phyloP scores from a whole-genome alignment of 1,140 invertebrate genomes.

The Euwallacea similis region DNA sequence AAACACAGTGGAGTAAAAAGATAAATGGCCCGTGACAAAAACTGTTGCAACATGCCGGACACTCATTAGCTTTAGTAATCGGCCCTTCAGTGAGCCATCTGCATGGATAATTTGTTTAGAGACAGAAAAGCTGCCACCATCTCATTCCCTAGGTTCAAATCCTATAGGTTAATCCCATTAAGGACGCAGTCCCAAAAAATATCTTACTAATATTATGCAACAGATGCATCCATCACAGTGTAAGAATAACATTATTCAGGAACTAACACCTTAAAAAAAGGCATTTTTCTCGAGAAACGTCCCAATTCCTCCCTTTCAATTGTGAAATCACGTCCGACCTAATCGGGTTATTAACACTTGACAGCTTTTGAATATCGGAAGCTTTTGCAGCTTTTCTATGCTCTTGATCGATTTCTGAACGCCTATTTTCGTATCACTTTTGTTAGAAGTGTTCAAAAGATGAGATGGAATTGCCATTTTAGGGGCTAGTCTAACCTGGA shows the following conservation, averaged over 20 bases:
- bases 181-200: not conserved
- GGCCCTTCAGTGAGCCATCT: conserved; percentile 7
- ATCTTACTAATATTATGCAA: conserved; percentile 24
- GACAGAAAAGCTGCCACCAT: not conserved
- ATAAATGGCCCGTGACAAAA: conserved; percentile 16
- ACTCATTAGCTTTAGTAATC: conserved; percentile 20
- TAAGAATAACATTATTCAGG: conserved; percentile 31
- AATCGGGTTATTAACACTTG: conserved; percentile 38
- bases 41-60: conserved; percentile 16
- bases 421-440: conserved; percentile 8
- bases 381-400: conserved; percentile 37
- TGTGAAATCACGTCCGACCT: conserved; percentile 34
- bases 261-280: conserved; percentile 34
- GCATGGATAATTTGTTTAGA: conserved; percentile 7
- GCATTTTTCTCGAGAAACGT: conserved; percentile 32
- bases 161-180: conserved; percentile 17
- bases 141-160: conserved; percentile 3
- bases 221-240: conserved; percentile 24
- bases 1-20: not conserved
- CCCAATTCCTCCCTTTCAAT: conserved; percentile 32
- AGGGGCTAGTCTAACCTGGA: no score
- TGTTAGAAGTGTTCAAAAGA: not conserved
- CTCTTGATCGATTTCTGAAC: conserved; percentile 36
- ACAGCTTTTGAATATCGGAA: conserved; percentile 36
- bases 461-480: no score